Percentiles rank a stretch among this genome's conserved stretches.
Conservation (phyloP, 2,113 vertebrate species). For the Rhabdomys dilectus region DNA sequence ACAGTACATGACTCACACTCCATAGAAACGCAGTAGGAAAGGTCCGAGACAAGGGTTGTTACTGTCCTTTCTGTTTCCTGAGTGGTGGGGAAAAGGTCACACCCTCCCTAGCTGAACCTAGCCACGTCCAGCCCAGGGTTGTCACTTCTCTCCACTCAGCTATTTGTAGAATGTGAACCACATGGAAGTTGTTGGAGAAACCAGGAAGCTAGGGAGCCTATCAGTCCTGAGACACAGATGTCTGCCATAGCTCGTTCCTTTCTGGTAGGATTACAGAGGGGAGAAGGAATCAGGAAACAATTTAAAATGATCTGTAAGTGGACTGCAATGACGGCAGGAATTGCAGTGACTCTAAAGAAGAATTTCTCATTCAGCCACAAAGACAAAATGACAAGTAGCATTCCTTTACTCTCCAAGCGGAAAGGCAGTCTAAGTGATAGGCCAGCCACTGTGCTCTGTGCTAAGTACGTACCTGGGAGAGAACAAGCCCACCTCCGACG, state of each 20-base stretch:
- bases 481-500: not conserved
- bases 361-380: not conserved
- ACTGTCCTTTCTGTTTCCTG: not conserved
- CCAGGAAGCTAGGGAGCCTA: not conserved
- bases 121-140: not conserved
- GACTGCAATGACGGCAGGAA: not conserved
- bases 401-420: not conserved
- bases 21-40: not conserved
- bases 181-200: not conserved
- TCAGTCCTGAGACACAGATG: not conserved
- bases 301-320: not conserved
- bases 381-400: not conserved
- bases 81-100: not conserved
- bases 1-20: not conserved
- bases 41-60: not conserved
- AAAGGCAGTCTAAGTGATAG: rapidly evolving
- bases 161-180: not conserved
- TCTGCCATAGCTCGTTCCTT: not conserved
- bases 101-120: not conserved
- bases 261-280: not conserved
- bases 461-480: not conserved
- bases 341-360: not conserved
- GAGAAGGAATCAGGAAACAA: not conserved
- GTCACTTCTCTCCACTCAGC: not conserved
- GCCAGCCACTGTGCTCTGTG: not conserved